Base-by-base conservation (phyloP, 2,888 invertebrate species). In the Reticulitermes lucifugus region DNA sequence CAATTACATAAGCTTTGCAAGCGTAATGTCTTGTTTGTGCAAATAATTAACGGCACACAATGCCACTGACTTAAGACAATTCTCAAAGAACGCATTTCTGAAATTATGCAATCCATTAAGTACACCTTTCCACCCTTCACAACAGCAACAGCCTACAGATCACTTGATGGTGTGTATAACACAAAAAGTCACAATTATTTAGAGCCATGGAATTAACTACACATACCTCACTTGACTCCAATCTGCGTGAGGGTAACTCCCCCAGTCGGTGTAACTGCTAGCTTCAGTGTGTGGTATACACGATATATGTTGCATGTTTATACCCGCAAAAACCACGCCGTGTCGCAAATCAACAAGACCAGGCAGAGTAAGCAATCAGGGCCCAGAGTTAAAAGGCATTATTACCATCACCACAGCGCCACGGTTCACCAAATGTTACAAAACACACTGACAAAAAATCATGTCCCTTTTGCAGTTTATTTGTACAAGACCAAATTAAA, bases 241-340 rank as follows among this genome's bases (percentile, higher is more conserved):
- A 77, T 77, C 77, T 73, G 73, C 21, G 41, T 35, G 18, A 10
- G 77, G 22, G 77, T 6, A 43, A 77, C 35, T 75, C 46, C 77
- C 77, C 79, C 55, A 14, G 21, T 77, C 35, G 41, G 59, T 51
- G 75, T 77, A 59, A 77, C 77, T 59, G 77, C 59, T 21, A 29
- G 41, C 25, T 79, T 59, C 55, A 59, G 80, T 60, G 82, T 77
- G 77, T 81, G 85, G 83, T 85, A 73, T 43, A 29, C 73, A 46
- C 59, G 83, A 75, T 75, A 70, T 75, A 77, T 79, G 85, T 43
- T 41, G 80, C 85, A 90, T 91, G 91, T 91, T 91, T 91, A 91
- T 91, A 90, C 86, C 91, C 91, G 90, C 91, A 91, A 91, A 91
- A 91, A 91, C 91, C 91, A 90, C 91, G 89, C 71, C 83, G 84